These are phyloP conservation scores for Steatornis caripensis DNA, from an alignment of 2,113 vertebrate genomes.

Conservation along the genomic window DNA sequence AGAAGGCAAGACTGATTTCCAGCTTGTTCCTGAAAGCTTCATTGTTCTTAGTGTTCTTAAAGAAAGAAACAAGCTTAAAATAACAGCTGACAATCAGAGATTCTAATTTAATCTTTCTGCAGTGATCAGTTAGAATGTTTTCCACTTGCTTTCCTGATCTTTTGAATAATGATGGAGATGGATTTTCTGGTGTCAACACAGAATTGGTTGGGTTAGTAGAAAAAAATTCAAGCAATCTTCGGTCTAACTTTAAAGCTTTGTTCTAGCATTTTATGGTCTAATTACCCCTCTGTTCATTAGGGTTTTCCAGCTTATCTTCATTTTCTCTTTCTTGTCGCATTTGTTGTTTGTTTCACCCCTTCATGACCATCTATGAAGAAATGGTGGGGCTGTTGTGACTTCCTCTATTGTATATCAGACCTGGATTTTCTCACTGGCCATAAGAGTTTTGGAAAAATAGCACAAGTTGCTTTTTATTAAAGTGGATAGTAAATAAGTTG, in stretches of 20 bases:
- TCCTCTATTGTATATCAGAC: neutral
- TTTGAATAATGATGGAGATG: neutral
- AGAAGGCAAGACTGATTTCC: neutral
- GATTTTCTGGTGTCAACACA: neutral
- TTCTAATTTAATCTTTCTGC: conserved; percentile 7
- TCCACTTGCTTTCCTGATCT: neutral
- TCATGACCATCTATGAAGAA: neutral
- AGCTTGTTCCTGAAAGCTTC: neutral
- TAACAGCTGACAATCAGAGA: conserved; percentile 14
- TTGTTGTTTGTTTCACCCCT: neutral
- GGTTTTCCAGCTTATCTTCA: neutral
- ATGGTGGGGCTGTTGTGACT: neutral
- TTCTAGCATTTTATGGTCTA: neutral
- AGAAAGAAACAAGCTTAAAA: neutral
- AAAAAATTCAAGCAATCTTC: neutral
- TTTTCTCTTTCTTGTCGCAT: neutral
- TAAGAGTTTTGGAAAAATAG: neutral
- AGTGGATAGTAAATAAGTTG: neutral
- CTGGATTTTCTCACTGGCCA: neutral
- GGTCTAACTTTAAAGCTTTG: neutral
- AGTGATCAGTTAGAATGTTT: neutral
- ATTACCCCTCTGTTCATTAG: neutral
- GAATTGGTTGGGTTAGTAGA: neutral
- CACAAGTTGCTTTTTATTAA: neutral
- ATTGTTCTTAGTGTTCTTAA: neutral